phyloP scores from a whole-genome alignment of 2,797 vertebrate species.

The Rhinophrynus dorsalis region DNA sequence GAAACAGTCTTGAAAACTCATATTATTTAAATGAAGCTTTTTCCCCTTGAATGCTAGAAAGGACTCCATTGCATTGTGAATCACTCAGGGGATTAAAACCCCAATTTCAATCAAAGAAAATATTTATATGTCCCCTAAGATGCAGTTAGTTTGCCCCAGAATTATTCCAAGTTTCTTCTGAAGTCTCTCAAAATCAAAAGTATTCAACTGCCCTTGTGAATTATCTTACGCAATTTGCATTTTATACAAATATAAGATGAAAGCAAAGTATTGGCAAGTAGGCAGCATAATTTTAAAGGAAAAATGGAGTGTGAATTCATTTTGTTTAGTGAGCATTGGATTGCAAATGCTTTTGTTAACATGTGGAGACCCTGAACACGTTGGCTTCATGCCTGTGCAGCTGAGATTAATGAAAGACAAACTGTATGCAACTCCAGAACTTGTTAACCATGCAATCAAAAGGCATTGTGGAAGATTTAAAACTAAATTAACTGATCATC shows the following conservation, averaged over 20 bases:
- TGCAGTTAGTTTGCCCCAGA: no score
- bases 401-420: constrained; percentile 28
- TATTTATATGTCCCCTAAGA: no score
- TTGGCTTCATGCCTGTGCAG: constrained; percentile 30
- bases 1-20: no score
- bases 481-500: not conserved
- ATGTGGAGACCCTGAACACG: not conserved
- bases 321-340: not conserved
- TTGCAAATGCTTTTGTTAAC: not conserved
- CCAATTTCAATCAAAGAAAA: no score
- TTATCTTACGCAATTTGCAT: not conserved
- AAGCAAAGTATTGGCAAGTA: constrained; percentile 1
- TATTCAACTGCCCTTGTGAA: not conserved
- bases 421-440: constrained; percentile 1
- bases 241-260: not conserved
- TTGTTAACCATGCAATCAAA: not conserved
- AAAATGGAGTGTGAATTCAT: not conserved
- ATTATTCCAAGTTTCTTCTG: not conserved
- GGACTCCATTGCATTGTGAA: no score
- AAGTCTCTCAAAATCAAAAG: no score
- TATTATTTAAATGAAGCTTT: no score
- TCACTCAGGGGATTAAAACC: no score
- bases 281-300: not conserved
- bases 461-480: not conserved
- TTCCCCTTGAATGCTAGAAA: no score